Evolutionary conservation across 1,140 invertebrate species (phyloP).

Genomic region (Camponotus floridanus): DNA sequence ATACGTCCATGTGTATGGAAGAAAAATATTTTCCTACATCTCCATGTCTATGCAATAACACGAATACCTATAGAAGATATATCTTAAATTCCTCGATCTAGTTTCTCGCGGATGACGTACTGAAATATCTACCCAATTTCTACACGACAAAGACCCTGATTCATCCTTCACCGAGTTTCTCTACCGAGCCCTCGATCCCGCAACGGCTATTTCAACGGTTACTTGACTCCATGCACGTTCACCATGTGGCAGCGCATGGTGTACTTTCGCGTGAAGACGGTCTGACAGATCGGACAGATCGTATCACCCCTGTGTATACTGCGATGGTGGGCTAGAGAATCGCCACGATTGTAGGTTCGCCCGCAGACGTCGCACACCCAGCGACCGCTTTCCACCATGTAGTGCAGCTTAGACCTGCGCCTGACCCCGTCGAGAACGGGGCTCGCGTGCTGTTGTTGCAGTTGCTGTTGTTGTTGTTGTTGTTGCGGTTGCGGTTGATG

Average conservation of each 20-base stretch:
- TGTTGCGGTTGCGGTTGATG: conserved; percentile 41
- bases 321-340: conserved; percentile 86
- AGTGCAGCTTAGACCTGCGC: conserved; percentile 81
- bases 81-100: background rate
- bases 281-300: conserved; percentile 85
- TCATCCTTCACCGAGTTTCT: background rate
- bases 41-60: background rate
- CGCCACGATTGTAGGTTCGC: conserved; percentile 85
- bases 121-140: background rate
- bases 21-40: conserved; percentile 17
- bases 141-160: background rate
- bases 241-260: conserved; percentile 85
- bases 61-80: background rate
- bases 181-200: background rate
- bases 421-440: conserved; percentile 66
- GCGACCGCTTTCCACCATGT: conserved; percentile 83
- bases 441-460: conserved; percentile 48
- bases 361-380: conserved; percentile 86
- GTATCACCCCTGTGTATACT: conserved; percentile 87
- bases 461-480: background rate
- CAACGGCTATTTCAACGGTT: conserved; percentile 47
- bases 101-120: conserved; percentile 2
- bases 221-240: conserved; percentile 84
- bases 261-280: conserved; percentile 86
- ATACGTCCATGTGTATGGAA: conserved; percentile 3